Evolutionary conservation across 2,888 invertebrate species (phyloP).

Genomic region (Philaethria dido): DNA sequence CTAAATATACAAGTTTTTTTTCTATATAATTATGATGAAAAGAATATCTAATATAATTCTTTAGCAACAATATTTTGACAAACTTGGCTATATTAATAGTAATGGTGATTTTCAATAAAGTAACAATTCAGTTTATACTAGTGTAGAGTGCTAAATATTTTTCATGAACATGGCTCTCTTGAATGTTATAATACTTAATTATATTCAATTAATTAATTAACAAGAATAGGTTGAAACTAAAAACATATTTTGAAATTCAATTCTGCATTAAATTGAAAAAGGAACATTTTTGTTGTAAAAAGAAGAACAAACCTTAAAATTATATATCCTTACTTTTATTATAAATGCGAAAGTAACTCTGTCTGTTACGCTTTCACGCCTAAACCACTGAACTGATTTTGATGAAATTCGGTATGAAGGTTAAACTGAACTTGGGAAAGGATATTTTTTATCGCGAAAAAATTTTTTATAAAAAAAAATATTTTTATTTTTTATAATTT

Average conservation of each 20-base stretch:
- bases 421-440: too few relatives aligned
- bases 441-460: too few relatives aligned
- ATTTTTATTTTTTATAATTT: neutral
- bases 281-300: neutral
- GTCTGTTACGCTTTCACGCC: too few relatives aligned
- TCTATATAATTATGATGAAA: neutral
- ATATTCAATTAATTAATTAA: neutral
- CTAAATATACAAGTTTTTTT: slow-evolving; percentile 5
- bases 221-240: too few relatives aligned
- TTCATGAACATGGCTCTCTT: slow-evolving; percentile 7
- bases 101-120: slow-evolving; percentile 9
- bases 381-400: too few relatives aligned
- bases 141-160: slow-evolving; percentile 8
- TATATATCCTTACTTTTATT: too few relatives aligned
- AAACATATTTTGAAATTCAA: neutral
- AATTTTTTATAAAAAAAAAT: too few relatives aligned
- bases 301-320: neutral
- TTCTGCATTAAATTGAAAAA: too few relatives aligned
- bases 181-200: neutral
- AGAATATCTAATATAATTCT: neutral
- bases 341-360: too few relatives aligned
- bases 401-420: too few relatives aligned
- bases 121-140: slow-evolving; percentile 15
- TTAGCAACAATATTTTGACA: slow-evolving; percentile 3
- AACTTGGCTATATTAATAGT: slow-evolving; percentile 21